Evolutionary conservation across 2,888 invertebrate species (phyloP).

Genomic region (Poecilus cupreus): DNA sequence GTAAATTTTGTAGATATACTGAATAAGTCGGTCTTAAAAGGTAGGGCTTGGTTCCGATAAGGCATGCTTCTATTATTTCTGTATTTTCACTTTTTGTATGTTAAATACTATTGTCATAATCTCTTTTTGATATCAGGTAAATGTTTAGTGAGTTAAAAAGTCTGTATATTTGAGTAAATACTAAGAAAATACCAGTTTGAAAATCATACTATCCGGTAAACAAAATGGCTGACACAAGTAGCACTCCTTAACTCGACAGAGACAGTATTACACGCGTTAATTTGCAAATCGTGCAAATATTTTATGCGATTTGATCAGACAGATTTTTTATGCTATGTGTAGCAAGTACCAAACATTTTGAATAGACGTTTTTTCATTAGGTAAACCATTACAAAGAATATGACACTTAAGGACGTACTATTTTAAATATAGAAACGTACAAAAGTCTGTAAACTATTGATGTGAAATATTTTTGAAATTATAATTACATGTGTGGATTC

Average conservation of each 20-base stretch:
- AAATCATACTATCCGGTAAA: constrained; percentile 56
- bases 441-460: not conserved
- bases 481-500: not conserved
- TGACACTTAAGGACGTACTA: not conserved
- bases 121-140: not conserved
- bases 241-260: constrained; percentile 55
- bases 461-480: constrained; percentile 2
- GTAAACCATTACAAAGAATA: not conserved
- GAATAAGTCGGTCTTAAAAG: constrained; percentile 23
- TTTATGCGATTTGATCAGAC: constrained; percentile 21
- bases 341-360: not conserved
- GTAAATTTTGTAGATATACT: not conserved
- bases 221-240: constrained; percentile 58
- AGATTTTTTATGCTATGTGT: not conserved
- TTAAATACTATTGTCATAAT: not conserved
- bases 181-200: constrained; percentile 42
- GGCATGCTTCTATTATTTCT: constrained; percentile 41
- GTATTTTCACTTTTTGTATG: constrained; percentile 21
- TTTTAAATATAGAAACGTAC: not conserved
- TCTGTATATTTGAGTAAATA: constrained; percentile 21
- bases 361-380: not conserved
- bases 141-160: not conserved
- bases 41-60: constrained; percentile 50
- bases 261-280: constrained; percentile 56
- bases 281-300: constrained; percentile 55